phyloP scores from a whole-genome alignment of 2,113 vertebrate species.

The Fregata magnificens region DNA sequence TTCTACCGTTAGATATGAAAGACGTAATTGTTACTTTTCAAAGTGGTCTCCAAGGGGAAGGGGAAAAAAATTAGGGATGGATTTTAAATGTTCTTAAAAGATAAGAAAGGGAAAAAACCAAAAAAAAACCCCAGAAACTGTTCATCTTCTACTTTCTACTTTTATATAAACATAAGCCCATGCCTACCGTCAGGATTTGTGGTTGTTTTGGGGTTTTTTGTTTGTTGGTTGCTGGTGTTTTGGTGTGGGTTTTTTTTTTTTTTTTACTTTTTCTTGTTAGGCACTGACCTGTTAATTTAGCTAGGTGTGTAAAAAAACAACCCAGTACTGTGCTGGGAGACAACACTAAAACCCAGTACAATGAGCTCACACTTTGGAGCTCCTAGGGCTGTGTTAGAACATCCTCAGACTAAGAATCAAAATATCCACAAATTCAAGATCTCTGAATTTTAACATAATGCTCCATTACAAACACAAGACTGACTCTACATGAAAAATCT shows the following conservation, averaged over 20 bases:
- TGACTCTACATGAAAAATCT: not conserved
- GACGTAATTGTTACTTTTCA: not conserved
- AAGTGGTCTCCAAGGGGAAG: not conserved
- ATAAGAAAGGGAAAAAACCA: not conserved
- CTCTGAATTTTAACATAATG: not conserved
- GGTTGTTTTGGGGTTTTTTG: not conserved
- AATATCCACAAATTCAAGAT: not conserved
- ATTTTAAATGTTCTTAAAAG: not conserved
- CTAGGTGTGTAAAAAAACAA: not conserved
- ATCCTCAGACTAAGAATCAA: not conserved
- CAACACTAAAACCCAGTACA: not conserved
- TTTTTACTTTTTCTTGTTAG: not conserved
- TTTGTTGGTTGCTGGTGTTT: not conserved
- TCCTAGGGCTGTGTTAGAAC: not conserved
- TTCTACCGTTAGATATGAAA: not conserved
- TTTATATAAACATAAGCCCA: not conserved
- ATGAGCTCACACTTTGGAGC: not conserved
- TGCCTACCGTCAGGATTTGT: not conserved
- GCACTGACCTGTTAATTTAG: not conserved
- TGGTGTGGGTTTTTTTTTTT: not conserved
- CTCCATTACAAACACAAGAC: not conserved
- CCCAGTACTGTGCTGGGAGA: not conserved
- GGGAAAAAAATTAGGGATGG: too few species aligned
- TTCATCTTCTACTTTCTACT: not conserved
- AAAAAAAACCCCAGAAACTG: not conserved